A percentile compares a stretch with the other conserved stretches of the same genome.
Evolutionary conservation across 2,888 invertebrate genomes (phyloP).

Genomic region (Cantharis rustica): DNA sequence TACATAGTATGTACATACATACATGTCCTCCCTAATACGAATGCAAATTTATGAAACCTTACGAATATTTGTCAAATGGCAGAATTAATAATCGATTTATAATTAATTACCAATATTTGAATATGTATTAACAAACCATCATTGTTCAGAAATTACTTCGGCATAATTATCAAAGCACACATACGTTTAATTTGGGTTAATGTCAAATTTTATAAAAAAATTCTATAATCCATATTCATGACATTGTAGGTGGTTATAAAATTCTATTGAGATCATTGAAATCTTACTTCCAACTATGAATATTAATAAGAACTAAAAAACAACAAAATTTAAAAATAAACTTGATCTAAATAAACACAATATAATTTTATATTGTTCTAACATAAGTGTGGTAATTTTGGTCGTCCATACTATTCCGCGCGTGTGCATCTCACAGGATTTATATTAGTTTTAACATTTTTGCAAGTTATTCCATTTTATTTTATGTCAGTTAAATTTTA

Average conservation of each 20-base stretch:
- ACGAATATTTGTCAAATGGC: neutral
- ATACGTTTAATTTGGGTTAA: neutral
- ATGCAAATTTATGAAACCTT: neutral
- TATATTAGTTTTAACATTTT: too few species aligned
- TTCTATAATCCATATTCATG: neutral
- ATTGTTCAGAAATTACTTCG: neutral
- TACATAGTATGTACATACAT: too few species aligned
- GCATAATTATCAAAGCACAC: neutral
- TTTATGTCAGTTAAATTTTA: too few species aligned
- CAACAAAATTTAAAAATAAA: neutral
- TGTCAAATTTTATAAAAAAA: neutral
- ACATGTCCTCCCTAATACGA: neutral
- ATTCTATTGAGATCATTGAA: neutral
- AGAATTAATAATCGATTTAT: neutral
- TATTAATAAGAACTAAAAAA: neutral
- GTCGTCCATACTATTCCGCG: too few species aligned
- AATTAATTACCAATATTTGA: neutral
- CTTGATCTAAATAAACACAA: neutral
- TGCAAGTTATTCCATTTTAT: too few species aligned
- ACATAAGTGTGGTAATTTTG: neutral
- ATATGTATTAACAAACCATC: neutral
- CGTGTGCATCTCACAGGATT: too few species aligned
- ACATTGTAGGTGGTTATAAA: neutral
- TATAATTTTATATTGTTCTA: neutral
- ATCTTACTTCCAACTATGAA: neutral